Conservation (phyloP, 2,797 vertebrate genomes). For the Enteromius argenteus region DNA sequence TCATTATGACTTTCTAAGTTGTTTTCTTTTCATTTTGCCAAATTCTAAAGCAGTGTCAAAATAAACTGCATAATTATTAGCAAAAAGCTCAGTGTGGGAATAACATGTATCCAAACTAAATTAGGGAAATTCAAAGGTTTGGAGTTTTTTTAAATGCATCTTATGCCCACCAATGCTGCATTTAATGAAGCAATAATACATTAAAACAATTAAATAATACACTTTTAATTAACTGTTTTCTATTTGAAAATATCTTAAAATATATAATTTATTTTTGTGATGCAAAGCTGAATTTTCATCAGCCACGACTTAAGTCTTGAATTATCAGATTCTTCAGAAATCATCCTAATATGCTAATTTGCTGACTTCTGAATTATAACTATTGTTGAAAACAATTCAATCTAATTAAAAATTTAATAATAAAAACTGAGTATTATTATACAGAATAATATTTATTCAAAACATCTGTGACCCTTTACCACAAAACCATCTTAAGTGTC, state of each 20-base stretch:
- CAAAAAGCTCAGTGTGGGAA: background rate
- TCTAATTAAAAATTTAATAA: background rate
- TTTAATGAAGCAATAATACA: background rate
- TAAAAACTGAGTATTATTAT: no score
- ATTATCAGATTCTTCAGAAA: background rate
- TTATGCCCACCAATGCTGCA: background rate
- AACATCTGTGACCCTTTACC: no score
- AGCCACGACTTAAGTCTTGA: background rate
- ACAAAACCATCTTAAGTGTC: no score
- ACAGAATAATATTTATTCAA: background rate
- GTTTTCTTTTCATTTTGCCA: background rate
- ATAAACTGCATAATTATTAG: no score
- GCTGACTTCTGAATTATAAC: background rate
- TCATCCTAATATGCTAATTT: background rate
- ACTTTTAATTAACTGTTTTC: no score
- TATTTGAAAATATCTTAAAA: no score
- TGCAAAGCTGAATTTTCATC: background rate
- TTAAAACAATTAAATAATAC: background rate
- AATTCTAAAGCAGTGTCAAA: background rate
- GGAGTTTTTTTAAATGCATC: background rate
- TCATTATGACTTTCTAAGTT: background rate
- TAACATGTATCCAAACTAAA: background rate
- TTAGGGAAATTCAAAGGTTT: background rate
- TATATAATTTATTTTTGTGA: no score
- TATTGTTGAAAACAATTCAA: background rate